Conservation (phyloP, 1,140 invertebrate species). For the Leptopilina clavipes region DNA sequence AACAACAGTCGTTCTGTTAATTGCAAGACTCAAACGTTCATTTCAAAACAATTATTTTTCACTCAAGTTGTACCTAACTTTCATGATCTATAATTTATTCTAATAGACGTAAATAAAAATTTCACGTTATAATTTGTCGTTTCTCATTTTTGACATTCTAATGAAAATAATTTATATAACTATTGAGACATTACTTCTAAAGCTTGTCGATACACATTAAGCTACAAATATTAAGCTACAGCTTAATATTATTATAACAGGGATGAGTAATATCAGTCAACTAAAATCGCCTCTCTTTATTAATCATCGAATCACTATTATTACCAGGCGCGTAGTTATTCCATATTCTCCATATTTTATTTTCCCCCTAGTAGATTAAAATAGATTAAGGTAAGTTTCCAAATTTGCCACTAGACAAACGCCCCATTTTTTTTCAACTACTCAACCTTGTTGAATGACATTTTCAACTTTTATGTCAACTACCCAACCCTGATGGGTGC, state of each 20-base stretch:
- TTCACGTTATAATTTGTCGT: background rate
- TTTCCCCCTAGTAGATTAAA: too few species aligned
- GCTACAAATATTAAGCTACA: constrained; percentile 21
- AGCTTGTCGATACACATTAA: background rate
- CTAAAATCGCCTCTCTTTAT: background rate
- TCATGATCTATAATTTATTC: background rate
- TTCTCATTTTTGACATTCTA: background rate
- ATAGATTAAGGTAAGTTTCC: too few species aligned
- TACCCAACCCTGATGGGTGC: too few species aligned
- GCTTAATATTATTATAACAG: constrained; percentile 22
- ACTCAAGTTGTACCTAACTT: background rate
- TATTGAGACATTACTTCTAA: constrained; percentile 18
- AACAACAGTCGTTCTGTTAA: background rate
- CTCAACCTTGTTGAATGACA: too few species aligned
- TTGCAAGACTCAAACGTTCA: background rate
- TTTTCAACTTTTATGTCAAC: too few species aligned
- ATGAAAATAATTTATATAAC: constrained; percentile 24
- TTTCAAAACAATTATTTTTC: background rate
- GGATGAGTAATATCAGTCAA: constrained; percentile 27
- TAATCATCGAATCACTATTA: background rate
- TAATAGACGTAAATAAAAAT: constrained; percentile 5
- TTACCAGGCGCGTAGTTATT: too few species aligned
- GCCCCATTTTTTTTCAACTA: too few species aligned
- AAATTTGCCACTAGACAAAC: too few species aligned
- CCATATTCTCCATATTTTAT: too few species aligned